Conservation (phyloP, 2,888 invertebrate species). For the Drosophila longiperda region DNA sequence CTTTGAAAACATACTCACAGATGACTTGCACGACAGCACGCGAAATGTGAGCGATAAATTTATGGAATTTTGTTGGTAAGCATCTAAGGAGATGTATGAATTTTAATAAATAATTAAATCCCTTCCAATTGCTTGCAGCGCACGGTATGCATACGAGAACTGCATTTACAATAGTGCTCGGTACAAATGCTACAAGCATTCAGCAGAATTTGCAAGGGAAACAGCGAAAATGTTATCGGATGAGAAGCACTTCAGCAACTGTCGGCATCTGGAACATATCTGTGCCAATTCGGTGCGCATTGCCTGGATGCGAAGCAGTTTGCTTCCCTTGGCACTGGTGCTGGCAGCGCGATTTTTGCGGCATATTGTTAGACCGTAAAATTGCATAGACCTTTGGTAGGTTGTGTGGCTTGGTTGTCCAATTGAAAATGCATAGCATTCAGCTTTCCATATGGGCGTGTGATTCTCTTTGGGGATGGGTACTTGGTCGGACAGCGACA, state of each 20-base stretch:
- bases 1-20: conserved; percentile 82
- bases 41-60: conserved; percentile 83
- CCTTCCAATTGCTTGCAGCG: conserved; percentile 61
- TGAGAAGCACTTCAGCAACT: conserved; percentile 84
- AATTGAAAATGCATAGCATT: conserved; percentile 75
- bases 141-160: conserved; percentile 84
- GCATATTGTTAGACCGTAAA: conserved; percentile 29
- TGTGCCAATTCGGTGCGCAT: conserved; percentile 59
- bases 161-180: conserved; percentile 85
- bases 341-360: conserved; percentile 29
- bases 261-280: conserved; percentile 80
- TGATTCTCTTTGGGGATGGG: conserved; percentile 52
- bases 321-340: conserved; percentile 29
- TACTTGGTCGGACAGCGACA: conserved; percentile 71
- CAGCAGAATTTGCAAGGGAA: conserved; percentile 83
- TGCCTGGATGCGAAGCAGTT: conserved; percentile 25
- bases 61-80: conserved; percentile 85
- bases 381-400: conserved; percentile 16
- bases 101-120: not conserved
- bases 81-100: not conserved
- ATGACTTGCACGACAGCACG: conserved; percentile 77
- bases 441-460: conserved; percentile 40
- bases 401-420: conserved; percentile 42
- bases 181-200: conserved; percentile 83
- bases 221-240: conserved; percentile 84